These are phyloP conservation scores for Drosophila navojoa DNA, from an alignment of 1,140 invertebrate genomes.

Conservation along the genomic window DNA sequence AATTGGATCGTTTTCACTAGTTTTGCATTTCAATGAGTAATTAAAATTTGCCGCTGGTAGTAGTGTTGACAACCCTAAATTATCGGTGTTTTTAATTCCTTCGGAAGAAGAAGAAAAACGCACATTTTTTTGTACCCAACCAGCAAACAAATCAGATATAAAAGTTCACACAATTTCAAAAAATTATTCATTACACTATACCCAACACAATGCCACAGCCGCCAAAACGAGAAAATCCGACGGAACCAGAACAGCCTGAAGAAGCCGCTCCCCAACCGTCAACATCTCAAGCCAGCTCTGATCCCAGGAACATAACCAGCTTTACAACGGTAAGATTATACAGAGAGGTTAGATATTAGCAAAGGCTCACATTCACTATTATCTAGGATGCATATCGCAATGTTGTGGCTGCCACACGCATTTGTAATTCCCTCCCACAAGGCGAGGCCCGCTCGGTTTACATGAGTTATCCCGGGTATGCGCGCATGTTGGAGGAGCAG, in stretches of 20 bases:
- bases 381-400: constrained; percentile 57
- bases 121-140: constrained; percentile 64
- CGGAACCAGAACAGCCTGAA: constrained; percentile 4
- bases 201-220: constrained; percentile 32
- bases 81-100: constrained; percentile 60
- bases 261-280: constrained; percentile 9
- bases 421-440: constrained; percentile 88
- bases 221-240: constrained; percentile 33
- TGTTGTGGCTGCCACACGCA: constrained; percentile 86
- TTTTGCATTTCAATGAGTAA: constrained; percentile 20
- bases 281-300: constrained; percentile 21
- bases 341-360: not conserved
- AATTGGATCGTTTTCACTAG: constrained; percentile 34
- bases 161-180: not conserved
- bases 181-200: not conserved
- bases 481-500: constrained; percentile 86
- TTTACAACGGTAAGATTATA: constrained; percentile 53
- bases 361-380: not conserved
- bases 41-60: constrained; percentile 47
- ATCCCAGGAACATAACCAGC: constrained; percentile 17
- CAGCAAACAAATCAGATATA: not conserved
- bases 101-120: constrained; percentile 70
- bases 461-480: constrained; percentile 88
- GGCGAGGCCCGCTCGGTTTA: constrained; percentile 89
- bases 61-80: constrained; percentile 71